These are phyloP conservation scores for Hylomyscus alleni DNA, from an alignment of 2,797 vertebrate species.

Conservation along the genomic window DNA sequence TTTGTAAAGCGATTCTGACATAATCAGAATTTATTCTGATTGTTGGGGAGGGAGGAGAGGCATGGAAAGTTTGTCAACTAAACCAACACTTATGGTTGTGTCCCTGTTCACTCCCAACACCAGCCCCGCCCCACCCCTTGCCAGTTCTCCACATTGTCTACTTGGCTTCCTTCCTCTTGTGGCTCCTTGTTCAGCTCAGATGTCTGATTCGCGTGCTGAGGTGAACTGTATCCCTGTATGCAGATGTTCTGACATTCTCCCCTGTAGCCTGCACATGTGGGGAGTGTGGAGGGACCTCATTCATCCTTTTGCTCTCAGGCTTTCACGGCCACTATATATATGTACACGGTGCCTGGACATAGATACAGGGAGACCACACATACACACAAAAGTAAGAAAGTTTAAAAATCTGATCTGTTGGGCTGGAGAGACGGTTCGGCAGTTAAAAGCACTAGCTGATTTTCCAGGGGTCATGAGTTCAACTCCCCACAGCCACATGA, in stretches of 20 bases:
- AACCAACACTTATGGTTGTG: not conserved
- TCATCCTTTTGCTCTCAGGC: not conserved
- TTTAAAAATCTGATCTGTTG: not conserved
- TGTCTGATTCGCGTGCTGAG: accelerated
- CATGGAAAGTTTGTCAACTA: not conserved
- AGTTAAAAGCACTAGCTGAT: not conserved
- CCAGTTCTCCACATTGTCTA: not conserved
- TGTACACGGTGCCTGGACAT: not conserved
- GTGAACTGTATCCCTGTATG: not conserved
- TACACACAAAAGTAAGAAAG: not conserved
- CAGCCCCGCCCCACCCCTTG: not conserved
- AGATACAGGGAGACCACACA: not conserved
- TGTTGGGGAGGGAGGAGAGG: not conserved
- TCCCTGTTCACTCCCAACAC: too few relatives aligned
- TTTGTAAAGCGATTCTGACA: not conserved
- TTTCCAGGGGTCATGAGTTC: not conserved
- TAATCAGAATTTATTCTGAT: not conserved
- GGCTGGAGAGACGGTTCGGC: not conserved
- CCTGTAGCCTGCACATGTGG: not conserved
- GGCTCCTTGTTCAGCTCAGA: not conserved
- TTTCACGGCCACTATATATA: not conserved
- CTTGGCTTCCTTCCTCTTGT: not conserved
- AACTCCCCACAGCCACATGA: not conserved
- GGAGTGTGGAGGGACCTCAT: not conserved
- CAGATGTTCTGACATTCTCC: not conserved